phyloP scores from a whole-genome alignment of 2,888 invertebrate genomes.

The Acronicta alni region DNA sequence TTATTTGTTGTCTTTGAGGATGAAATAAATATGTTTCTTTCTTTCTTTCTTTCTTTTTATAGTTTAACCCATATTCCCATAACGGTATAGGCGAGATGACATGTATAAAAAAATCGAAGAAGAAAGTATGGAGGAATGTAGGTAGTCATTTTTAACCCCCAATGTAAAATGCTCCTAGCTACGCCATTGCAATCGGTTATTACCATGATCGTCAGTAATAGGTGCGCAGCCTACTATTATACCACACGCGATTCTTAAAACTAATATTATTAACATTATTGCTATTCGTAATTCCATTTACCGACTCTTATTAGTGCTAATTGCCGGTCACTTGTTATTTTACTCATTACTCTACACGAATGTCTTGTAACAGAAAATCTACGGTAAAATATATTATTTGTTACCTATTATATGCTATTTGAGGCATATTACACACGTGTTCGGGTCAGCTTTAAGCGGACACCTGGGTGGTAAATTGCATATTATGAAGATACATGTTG shows the following conservation, averaged over 20 bases:
- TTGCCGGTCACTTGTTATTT: conserved; percentile 20
- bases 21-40: no score
- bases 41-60: no score
- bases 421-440: no score
- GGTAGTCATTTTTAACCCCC: no score
- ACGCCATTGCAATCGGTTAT: conserved; percentile 21
- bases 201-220: conserved; percentile 39
- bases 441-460: no score
- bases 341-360: not conserved
- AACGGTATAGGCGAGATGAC: no score
- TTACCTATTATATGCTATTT: not conserved
- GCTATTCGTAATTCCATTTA: conserved; percentile 34
- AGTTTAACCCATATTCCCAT: no score
- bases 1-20: no score
- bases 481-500: no score
- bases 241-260: conserved; percentile 46
- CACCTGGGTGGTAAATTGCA: no score
- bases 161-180: conserved; percentile 2
- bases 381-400: not conserved
- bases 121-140: not conserved
- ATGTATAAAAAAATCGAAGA: not conserved
- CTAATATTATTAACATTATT: conserved; percentile 51
- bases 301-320: conserved; percentile 28
- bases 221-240: conserved; percentile 21
- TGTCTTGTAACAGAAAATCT: not conserved